Conservation (phyloP, 37 sponge, comb jelly and placozoan genomes). For the Aphrocallistes beatrix region DNA sequence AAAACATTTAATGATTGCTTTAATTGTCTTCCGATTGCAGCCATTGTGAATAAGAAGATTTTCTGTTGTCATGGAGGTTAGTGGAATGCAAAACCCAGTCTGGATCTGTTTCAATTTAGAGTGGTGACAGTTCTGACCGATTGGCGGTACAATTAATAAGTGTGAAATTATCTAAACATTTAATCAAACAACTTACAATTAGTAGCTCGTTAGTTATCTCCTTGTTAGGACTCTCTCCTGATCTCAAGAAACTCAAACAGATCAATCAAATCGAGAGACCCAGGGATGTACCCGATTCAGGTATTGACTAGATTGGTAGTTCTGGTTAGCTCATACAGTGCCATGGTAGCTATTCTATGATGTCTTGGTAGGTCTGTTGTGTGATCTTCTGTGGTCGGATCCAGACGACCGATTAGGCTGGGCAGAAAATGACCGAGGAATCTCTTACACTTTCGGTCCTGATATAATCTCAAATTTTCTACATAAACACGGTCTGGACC, state of each 20-base stretch:
- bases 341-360: background rate
- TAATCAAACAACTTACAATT: too few species aligned
- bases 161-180: too few species aligned
- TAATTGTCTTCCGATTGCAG: slow-evolving; percentile 41
- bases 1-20: slow-evolving; percentile 49
- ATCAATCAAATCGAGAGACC: slow-evolving; percentile 40
- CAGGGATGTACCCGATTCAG: slow-evolving; percentile 41
- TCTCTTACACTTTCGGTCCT: slow-evolving; percentile 21
- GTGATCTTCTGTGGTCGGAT: slow-evolving; percentile 24
- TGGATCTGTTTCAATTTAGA: background rate
- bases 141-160: too few species aligned
- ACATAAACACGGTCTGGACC: slow-evolving; percentile 9
- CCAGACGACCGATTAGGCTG: slow-evolving; percentile 13
- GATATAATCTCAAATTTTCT: slow-evolving; percentile 19
- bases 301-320: background rate
- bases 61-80: slow-evolving; percentile 43
- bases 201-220: background rate
- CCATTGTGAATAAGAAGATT: slow-evolving; percentile 40
- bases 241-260: slow-evolving; percentile 42
- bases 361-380: background rate
- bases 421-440: slow-evolving; percentile 21
- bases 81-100: too few species aligned
- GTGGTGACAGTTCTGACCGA: too few species aligned
- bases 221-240: slow-evolving; percentile 29
- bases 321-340: background rate